Evolutionary conservation across 1,140 invertebrate species (phyloP).

Genomic region (Drosophila navojoa): DNA sequence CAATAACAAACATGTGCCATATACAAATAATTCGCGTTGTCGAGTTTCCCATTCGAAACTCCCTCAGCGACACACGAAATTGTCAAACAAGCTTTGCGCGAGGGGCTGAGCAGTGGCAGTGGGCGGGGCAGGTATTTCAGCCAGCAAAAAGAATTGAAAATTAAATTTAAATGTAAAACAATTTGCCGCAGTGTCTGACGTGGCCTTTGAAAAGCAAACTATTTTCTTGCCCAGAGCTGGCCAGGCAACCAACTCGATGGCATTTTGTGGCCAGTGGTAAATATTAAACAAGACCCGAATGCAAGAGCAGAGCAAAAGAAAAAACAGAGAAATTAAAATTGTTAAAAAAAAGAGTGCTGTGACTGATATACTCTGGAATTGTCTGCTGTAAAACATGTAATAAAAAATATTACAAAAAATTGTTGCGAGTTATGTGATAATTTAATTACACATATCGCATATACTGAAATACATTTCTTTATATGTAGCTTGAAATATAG

Average conservation of each 20-base stretch:
- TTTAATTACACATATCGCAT: no score
- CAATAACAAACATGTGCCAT: conserved; percentile 39
- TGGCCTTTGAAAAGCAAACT: conserved; percentile 45
- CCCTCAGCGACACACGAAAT: conserved; percentile 12
- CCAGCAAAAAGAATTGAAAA: conserved; percentile 39
- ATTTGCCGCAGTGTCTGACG: conserved; percentile 35
- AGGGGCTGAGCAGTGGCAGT: not conserved
- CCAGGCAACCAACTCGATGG: not conserved
- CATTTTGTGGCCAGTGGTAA: conserved; percentile 24
- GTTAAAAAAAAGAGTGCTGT: no score
- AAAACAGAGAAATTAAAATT: not conserved
- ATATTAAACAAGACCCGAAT: conserved; percentile 25
- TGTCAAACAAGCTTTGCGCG: conserved; percentile 25
- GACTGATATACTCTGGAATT: not conserved
- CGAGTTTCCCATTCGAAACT: conserved; percentile 9
- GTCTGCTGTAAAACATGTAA: no score
- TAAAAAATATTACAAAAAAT: no score
- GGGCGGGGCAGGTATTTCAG: not conserved
- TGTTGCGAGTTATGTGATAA: not conserved
- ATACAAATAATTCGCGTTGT: conserved; percentile 36
- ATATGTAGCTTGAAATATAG: no score
- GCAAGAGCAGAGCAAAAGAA: not conserved
- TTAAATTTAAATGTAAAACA: conserved; percentile 63
- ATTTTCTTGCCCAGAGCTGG: conserved; percentile 30
- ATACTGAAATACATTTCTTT: no score